Percentiles rank a stretch among this genome's conserved stretches.
phyloP scores from a whole-genome alignment of 2,113 vertebrate genomes.

The Hylia prasina region DNA sequence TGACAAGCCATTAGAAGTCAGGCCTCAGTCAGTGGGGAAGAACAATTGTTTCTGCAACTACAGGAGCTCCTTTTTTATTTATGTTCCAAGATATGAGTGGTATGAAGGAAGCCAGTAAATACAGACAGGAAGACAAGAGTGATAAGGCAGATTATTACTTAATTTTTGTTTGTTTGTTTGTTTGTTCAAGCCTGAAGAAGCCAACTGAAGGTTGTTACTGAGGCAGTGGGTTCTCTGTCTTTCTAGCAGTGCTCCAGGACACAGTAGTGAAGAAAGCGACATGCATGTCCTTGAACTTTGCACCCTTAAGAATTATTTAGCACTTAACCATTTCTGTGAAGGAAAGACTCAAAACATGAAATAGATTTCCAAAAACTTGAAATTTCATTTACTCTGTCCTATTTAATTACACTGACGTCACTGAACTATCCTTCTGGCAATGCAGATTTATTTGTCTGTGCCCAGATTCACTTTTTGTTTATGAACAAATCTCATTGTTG shows the following conservation, averaged over 20 bases:
- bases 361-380: neutral
- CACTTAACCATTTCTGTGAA: neutral
- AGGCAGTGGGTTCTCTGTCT: neutral
- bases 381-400: neutral
- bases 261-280: neutral
- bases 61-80: conserved; percentile 3
- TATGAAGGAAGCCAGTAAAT: conserved; percentile 9
- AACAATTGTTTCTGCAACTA: neutral
- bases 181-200: neutral
- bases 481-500: neutral
- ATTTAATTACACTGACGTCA: neutral
- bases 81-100: neutral
- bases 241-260: neutral
- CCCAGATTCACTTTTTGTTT: neutral
- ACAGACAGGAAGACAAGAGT: neutral
- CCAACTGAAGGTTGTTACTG: neutral
- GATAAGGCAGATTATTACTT: neutral
- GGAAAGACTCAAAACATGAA: neutral
- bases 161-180: neutral
- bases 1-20: neutral
- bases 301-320: neutral
- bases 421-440: neutral
- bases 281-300: neutral
- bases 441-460: neutral
- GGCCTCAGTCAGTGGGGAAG: neutral